Evolutionary conservation across 2,888 invertebrate genomes (phyloP).

Genomic region (Phytoseiulus persimilis): DNA sequence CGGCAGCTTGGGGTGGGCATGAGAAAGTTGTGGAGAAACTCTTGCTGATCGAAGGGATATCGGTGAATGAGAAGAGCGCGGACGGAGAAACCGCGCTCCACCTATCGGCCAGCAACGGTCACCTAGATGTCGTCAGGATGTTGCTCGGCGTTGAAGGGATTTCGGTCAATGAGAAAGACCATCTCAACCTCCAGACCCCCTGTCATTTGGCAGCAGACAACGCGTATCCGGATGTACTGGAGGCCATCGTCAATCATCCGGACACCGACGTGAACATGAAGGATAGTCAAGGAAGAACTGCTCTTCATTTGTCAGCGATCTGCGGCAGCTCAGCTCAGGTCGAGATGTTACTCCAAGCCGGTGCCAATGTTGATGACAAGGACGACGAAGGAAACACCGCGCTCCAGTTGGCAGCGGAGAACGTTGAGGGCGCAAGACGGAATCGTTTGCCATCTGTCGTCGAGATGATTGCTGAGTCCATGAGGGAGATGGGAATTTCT

Average conservation of each 20-base stretch:
- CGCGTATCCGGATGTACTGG: conserved; percentile 1
- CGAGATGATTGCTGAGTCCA: not conserved
- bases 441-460: not conserved
- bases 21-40: conserved; percentile 35
- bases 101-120: not conserved
- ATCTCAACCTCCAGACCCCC: conserved; percentile 31
- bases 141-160: conserved; percentile 30
- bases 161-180: conserved; percentile 39
- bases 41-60: conserved; percentile 13
- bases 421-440: not conserved
- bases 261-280: conserved; percentile 36
- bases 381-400: not conserved
- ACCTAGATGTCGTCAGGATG: not conserved
- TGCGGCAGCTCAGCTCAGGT: conserved; percentile 39
- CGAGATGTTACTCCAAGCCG: conserved; percentile 37
- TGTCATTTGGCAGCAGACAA: conserved; percentile 38
- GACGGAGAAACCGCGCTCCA: conserved; percentile 36
- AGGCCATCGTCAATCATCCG: conserved; percentile 37
- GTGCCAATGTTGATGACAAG: not conserved
- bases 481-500: not conserved
- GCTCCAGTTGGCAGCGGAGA: not conserved
- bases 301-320: conserved; percentile 38
- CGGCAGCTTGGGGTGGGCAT: conserved; percentile 21
- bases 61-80: not conserved
- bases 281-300: conserved; percentile 35